Evolutionary conservation across 2,888 invertebrate genomes (phyloP), one percentile per base, ranked within the genome.

Genomic region (Pimpla rufipes): DNA sequence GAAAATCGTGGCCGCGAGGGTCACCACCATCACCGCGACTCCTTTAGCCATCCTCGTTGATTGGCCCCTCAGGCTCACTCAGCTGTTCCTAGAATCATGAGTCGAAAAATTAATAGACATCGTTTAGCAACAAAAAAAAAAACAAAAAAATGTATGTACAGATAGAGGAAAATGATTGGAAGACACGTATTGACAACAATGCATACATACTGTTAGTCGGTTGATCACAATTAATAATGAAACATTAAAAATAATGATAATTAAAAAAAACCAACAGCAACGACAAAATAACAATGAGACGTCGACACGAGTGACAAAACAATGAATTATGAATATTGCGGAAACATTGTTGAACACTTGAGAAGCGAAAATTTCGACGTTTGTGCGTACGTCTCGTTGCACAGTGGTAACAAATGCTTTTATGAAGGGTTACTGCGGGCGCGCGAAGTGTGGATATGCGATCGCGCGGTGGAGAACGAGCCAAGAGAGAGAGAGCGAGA

Each of bases 1-100:
- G 37, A 87, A 80, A 52, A 88, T 83, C 40, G 87, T 81, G 40
- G 86, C 78, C 37, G 87, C 81, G 52, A 92, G 79, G 40, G 76
- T 64, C 47, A 82, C 82, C 71, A 78, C 45, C 11, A 87, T 76
- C 13, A 88, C 59, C 40, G 87, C n/a, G 16, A 59, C n/a, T 16
- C 35, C 40, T 7, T 10, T 57, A 78, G 84, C 79, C 90, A 90
- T 90, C 77, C 62, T 16, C 37, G 18, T 62, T 89, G 71, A 62
- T 55, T 59, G 78, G 52, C 77, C 50, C n/a, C n/a, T n/a, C n/a
- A n/a, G n/a, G n/a, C n/a, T n/a, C n/a, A n/a, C n/a, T n/a, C 67
- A 16, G 42, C 18, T 42, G 13, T 57, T 16, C 21, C 67, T 66
- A 21, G 18, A 75, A 75, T 59, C 83, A 85, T 81, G 76, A 74